Conservation (phyloP, 2,113 vertebrate genomes). For the Puma concolor region DNA sequence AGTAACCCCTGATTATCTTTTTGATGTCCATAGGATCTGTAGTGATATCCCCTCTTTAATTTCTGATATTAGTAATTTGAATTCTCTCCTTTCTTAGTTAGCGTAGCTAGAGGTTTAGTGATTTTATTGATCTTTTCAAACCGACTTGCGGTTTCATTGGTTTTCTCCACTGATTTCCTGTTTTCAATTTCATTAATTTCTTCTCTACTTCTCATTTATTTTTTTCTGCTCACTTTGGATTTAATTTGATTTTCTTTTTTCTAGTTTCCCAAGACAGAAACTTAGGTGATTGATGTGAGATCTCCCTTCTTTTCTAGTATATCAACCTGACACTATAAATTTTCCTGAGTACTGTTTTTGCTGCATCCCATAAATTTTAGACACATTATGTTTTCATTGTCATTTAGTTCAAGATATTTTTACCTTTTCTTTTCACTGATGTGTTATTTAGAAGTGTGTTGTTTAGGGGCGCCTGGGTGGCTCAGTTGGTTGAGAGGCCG, state of each 20-base stretch:
- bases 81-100: background rate
- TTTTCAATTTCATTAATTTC: background rate
- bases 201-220: background rate
- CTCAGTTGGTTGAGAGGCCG: no score
- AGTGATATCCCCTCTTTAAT: background rate
- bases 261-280: background rate
- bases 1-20: background rate
- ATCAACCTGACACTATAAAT: background rate
- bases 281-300: background rate
- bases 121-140: background rate
- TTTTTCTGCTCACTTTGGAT: background rate
- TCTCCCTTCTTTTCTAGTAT: background rate
- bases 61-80: background rate
- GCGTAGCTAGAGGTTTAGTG: background rate
- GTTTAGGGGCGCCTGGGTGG: no score
- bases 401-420: background rate
- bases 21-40: background rate
- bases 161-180: background rate
- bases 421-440: background rate
- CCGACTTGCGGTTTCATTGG: background rate
- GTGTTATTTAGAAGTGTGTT: background rate
- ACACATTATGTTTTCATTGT: background rate
- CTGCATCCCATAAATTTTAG: background rate
- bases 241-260: background rate
- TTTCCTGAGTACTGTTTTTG: background rate